Conservation (phyloP, 2,113 vertebrate species). For the Piprites chloris region DNA sequence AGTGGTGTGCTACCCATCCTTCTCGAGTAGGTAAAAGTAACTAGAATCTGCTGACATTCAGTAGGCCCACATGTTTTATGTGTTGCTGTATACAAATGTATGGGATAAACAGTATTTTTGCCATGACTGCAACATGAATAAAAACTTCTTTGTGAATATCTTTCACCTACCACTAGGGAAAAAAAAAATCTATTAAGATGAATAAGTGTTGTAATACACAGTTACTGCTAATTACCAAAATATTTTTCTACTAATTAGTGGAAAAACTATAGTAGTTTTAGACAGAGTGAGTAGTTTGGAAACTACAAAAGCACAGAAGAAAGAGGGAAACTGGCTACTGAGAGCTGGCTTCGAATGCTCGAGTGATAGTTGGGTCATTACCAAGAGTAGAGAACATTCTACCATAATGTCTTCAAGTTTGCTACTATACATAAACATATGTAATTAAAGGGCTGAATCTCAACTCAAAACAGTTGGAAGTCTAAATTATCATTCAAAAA, state of each 20-base stretch:
- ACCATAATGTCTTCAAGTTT: slow-evolving; percentile 65
- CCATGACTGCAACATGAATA: not conserved
- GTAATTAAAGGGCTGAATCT: slow-evolving; percentile 57
- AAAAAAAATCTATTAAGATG: not conserved
- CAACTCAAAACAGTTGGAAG: slow-evolving; percentile 64
- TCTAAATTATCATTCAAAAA: slow-evolving; percentile 58
- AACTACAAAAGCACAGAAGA: slow-evolving; percentile 58
- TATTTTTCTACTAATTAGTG: slow-evolving; percentile 49
- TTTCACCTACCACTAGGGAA: not conserved
- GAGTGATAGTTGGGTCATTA: slow-evolving; percentile 61
- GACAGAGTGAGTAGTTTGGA: slow-evolving; percentile 36
- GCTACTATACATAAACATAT: slow-evolving; percentile 60
- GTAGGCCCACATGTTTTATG: not conserved
- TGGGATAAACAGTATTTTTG: not conserved
- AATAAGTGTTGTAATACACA: slow-evolving; percentile 28
- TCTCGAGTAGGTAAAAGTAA: not conserved
- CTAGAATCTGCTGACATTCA: not conserved
- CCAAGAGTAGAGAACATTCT: slow-evolving; percentile 54
- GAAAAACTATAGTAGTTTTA: not conserved
- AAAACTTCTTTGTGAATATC: not conserved
- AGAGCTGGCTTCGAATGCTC: slow-evolving; percentile 40
- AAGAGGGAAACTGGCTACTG: slow-evolving; percentile 45
- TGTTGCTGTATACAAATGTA: not conserved
- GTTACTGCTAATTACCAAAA: slow-evolving; percentile 53
- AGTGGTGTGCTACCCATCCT: not conserved